phyloP scores from a whole-genome alignment of 2,797 vertebrate species.

The Poecilia velifera region DNA sequence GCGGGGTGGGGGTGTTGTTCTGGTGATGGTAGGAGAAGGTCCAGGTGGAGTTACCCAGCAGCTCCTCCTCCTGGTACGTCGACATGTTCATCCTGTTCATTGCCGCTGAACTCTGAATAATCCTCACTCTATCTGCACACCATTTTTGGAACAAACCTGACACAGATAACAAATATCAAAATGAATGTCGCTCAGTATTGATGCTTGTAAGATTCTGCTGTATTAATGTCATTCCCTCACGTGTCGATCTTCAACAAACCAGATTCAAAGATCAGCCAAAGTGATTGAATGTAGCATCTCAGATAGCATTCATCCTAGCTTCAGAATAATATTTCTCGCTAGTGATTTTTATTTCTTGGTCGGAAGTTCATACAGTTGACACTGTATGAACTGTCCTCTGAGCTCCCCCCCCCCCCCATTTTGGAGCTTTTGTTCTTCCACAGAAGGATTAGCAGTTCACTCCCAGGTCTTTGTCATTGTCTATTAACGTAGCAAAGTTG shows the following conservation, averaged over 20 bases:
- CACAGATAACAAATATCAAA: background rate
- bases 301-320: background rate
- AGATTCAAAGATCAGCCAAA: background rate
- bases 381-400: background rate
- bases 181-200: background rate
- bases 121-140: slow-evolving; percentile 8
- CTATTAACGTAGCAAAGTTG: background rate
- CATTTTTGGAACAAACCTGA: slow-evolving; percentile 48
- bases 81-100: slow-evolving; percentile 67
- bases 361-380: background rate
- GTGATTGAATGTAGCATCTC: background rate
- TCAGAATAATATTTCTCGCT: background rate
- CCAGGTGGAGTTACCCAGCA: slow-evolving; percentile 63
- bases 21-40: slow-evolving; percentile 43
- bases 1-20: slow-evolving; percentile 61
- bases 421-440: background rate
- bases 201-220: background rate
- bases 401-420: background rate
- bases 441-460: background rate
- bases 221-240: background rate
- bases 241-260: background rate
- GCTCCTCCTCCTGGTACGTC: slow-evolving; percentile 43
- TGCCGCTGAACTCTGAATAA: slow-evolving; percentile 30
- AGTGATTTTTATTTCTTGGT: background rate
- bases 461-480: background rate